These are phyloP conservation scores for Folsomia manolachei DNA, from an alignment of 2,888 invertebrate genomes.

Conservation along the genomic window DNA sequence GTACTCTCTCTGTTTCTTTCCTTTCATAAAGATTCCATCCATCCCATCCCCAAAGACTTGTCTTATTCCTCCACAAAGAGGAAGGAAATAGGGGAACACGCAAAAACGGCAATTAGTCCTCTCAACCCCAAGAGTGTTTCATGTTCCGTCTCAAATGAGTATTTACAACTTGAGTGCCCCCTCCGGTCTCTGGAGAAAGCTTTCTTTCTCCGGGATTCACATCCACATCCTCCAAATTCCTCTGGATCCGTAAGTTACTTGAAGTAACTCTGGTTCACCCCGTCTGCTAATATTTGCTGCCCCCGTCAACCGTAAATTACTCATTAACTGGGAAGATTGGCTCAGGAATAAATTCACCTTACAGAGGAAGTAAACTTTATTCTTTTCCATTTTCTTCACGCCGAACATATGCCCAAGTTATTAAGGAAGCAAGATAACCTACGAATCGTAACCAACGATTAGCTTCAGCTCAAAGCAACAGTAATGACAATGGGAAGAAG, in stretches of 20 bases:
- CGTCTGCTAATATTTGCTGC: neutral
- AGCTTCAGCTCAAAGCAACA: neutral
- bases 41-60: neutral
- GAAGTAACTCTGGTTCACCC: neutral
- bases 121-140: slow-evolving; percentile 18
- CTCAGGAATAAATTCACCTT: neutral
- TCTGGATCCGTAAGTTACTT: too few species aligned
- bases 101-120: slow-evolving; percentile 24
- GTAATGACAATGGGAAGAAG: neutral
- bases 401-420: too few species aligned
- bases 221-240: neutral
- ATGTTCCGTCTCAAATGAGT: slow-evolving; percentile 24
- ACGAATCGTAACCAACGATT: neutral
- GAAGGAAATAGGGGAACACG: slow-evolving; percentile 7
- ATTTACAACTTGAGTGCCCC: slow-evolving; percentile 23
- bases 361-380: too few species aligned
- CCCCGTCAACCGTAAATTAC: slow-evolving; percentile 8
- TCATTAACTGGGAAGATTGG: neutral
- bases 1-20: too few species aligned
- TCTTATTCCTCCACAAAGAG: neutral
- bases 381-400: too few species aligned
- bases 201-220: neutral
- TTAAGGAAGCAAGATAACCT: too few species aligned
- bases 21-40: too few species aligned
- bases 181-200: neutral